Conservation (phyloP, 2,113 vertebrate genomes). For the Vulpes vulpes region DNA sequence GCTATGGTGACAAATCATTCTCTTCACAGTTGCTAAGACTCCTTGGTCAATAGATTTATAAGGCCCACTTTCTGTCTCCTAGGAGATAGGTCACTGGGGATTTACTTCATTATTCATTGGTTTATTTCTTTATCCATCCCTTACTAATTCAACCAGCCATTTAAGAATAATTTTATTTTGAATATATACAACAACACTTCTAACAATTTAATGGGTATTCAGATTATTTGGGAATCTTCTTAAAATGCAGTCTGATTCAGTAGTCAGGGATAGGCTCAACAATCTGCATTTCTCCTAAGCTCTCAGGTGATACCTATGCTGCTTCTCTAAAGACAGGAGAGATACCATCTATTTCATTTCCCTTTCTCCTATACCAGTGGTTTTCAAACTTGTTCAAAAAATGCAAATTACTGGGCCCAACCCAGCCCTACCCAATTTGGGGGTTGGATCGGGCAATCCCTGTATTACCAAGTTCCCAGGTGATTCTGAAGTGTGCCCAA, state of each 20-base stretch:
- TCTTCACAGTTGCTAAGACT: neutral
- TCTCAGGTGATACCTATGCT: neutral
- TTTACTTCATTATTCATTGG: neutral
- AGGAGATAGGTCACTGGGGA: neutral
- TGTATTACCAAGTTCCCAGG: neutral
- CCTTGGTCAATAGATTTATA: neutral
- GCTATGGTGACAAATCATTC: neutral
- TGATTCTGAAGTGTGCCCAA: neutral
- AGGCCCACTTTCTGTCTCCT: neutral
- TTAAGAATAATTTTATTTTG: constrained; percentile 7
- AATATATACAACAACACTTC: neutral
- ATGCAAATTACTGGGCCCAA: neutral
- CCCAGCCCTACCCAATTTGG: neutral
- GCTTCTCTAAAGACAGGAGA: neutral
- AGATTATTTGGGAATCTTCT: neutral
- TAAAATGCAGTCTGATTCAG: neutral
- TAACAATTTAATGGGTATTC: neutral
- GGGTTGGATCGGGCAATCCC: neutral
- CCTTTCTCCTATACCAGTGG: neutral
- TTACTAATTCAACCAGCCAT: neutral
- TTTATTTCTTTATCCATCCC: neutral
- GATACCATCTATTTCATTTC: neutral
- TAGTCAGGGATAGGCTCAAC: neutral
- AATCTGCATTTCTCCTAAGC: neutral
- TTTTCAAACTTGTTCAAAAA: constrained; percentile 30